phyloP scores from a whole-genome alignment of 2,113 vertebrate species.

The Bubo bubo region DNA sequence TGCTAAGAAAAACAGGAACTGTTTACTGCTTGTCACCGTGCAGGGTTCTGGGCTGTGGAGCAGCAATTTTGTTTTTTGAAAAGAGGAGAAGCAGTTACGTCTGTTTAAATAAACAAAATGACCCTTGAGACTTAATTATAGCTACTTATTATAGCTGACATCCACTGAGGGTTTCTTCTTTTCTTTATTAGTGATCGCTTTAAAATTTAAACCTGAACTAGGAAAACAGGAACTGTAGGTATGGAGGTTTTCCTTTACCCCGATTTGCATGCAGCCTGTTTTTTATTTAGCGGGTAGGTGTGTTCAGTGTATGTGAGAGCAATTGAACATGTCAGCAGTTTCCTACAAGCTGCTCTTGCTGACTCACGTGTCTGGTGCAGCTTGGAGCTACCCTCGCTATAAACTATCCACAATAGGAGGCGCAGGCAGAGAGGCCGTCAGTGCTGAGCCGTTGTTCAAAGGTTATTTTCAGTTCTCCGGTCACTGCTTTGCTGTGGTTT shows the following conservation, averaged over 20 bases:
- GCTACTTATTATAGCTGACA: slow-evolving; percentile 53
- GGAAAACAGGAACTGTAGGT: slow-evolving; percentile 72
- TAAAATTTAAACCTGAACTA: slow-evolving; percentile 51
- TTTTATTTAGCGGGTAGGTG: slow-evolving; percentile 74
- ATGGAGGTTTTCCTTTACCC: slow-evolving; percentile 63
- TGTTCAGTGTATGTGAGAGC: slow-evolving; percentile 70
- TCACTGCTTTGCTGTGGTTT: slow-evolving; percentile 41
- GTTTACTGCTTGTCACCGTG: background rate
- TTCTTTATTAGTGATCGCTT: background rate
- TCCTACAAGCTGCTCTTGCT: slow-evolving; percentile 74
- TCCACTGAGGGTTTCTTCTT: background rate
- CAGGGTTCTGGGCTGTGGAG: slow-evolving; percentile 47
- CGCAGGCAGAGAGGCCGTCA: slow-evolving; percentile 1
- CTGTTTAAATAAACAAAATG: slow-evolving; percentile 71
- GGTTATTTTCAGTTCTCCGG: slow-evolving; percentile 66
- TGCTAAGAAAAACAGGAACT: slow-evolving; percentile 75
- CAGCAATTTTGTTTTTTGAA: slow-evolving; percentile 68
- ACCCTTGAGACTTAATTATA: slow-evolving; percentile 63
- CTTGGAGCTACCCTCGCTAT: slow-evolving; percentile 59
- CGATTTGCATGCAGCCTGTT: slow-evolving; percentile 69
- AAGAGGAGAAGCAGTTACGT: slow-evolving; percentile 67
- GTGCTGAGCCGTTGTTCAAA: background rate
- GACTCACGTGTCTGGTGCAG: slow-evolving; percentile 79
- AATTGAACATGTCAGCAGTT: slow-evolving; percentile 80
- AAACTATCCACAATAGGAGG: slow-evolving; percentile 60